These are phyloP conservation scores for Mus minutoides DNA, from an alignment of 2,797 vertebrate genomes.

Conservation along the genomic window DNA sequence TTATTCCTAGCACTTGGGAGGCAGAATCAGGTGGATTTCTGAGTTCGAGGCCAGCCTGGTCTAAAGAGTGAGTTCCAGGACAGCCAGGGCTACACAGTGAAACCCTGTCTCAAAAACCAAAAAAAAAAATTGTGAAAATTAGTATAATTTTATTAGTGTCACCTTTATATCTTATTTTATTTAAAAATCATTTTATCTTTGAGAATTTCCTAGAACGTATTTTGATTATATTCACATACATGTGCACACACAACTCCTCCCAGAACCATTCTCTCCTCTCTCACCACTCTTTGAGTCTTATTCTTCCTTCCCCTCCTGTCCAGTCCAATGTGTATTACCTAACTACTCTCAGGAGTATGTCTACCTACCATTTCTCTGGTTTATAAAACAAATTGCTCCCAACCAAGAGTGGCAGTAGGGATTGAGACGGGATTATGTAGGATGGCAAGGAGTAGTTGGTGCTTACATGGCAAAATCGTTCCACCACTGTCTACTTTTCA, in stretches of 20 bases:
- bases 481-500: not conserved
- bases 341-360: not conserved
- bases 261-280: not conserved
- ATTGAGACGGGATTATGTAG: not conserved
- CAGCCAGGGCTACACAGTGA: too few species aligned
- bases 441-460: not conserved
- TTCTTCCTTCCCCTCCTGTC: not conserved
- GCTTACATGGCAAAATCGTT: constrained; percentile 18
- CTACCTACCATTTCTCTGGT: not conserved
- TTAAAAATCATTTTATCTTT: not conserved
- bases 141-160: constrained; percentile 31
- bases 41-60: too few species aligned
- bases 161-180: not conserved
- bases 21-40: too few species aligned
- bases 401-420: not conserved
- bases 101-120: too few species aligned
- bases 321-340: not conserved
- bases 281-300: not conserved
- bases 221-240: not conserved
- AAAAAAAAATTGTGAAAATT: constrained; percentile 30
- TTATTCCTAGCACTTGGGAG: too few species aligned
- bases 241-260: not conserved
- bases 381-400: constrained; percentile 59
- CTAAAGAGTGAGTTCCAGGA: too few species aligned
- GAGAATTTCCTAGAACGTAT: not conserved